Evolutionary conservation across 2,113 vertebrate genomes (phyloP).

Genomic region (Argyrosomus japonicus): DNA sequence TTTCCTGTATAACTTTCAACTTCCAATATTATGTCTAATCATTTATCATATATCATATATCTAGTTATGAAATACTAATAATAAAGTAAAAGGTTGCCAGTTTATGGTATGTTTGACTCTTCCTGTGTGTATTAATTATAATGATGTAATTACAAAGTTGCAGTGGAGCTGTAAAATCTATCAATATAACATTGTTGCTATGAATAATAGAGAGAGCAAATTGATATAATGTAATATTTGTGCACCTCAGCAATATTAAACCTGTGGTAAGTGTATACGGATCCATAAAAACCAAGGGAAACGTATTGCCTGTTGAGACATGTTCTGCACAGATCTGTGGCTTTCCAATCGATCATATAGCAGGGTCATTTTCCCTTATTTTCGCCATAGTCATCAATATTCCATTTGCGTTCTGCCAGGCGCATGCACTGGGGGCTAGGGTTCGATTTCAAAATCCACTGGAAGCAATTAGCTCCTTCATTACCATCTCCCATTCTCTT

Average conservation of each 20-base stretch:
- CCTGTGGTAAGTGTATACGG: constrained; percentile 73
- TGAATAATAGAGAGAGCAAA: constrained; percentile 76
- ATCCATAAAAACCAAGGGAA: constrained; percentile 73
- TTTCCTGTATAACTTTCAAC: neutral
- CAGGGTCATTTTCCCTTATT: constrained; percentile 78
- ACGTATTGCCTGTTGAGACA: constrained; percentile 79
- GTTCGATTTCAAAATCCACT: constrained; percentile 85
- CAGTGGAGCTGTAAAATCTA: constrained; percentile 30
- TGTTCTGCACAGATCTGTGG: constrained; percentile 76
- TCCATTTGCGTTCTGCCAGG: constrained; percentile 70
- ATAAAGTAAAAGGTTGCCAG: neutral
- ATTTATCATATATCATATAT: neutral
- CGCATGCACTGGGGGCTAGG: constrained; percentile 48
- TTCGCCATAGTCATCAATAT: constrained; percentile 80
- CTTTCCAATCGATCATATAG: constrained; percentile 77
- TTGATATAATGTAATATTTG: constrained; percentile 76
- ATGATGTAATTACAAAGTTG: constrained; percentile 54
- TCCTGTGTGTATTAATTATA: constrained; percentile 49
- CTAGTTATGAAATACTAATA: neutral
- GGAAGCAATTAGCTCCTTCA: constrained; percentile 84
- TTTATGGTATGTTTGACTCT: neutral
- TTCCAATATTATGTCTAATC: neutral
- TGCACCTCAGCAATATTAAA: constrained; percentile 77
- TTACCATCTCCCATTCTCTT: constrained; percentile 76
- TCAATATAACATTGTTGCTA: constrained; percentile 48